A percentile compares a stretch with the other conserved stretches of the same genome.
Evolutionary conservation across 2,113 vertebrate genomes (phyloP).

Genomic region (Sturnus vulgaris): DNA sequence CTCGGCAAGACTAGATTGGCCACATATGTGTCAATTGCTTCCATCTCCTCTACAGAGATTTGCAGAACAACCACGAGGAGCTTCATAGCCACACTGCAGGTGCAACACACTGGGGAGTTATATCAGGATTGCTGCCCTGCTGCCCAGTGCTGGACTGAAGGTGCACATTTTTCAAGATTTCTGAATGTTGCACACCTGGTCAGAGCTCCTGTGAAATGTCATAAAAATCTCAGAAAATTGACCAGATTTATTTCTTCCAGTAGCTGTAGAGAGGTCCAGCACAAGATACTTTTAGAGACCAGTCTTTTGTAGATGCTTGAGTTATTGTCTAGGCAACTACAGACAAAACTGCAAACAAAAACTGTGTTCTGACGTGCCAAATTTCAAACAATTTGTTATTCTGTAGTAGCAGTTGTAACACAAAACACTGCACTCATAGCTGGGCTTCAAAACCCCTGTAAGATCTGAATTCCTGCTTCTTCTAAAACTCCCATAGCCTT

Average conservation of each 20-base stretch:
- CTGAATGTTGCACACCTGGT: accelerated
- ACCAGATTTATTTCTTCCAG: not conserved
- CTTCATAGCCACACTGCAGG: accelerated
- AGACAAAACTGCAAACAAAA: not conserved
- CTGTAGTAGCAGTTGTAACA: not conserved
- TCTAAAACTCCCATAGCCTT: not conserved
- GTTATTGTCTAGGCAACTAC: not conserved
- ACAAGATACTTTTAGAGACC: not conserved
- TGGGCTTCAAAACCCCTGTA: not conserved
- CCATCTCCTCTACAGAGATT: not conserved
- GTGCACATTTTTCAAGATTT: not conserved
- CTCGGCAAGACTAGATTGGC: not conserved
- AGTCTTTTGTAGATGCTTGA: not conserved
- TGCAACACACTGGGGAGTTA: accelerated
- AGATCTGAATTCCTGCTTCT: not conserved
- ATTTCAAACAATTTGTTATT: not conserved
- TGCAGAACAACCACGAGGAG: accelerated
- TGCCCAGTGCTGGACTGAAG: not conserved
- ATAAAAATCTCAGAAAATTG: not conserved
- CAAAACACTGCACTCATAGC: not conserved
- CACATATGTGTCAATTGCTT: accelerated
- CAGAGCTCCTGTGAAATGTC: not conserved
- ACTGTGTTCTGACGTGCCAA: not conserved
- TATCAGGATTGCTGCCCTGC: not conserved
- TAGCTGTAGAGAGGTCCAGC: not conserved